Evolutionary conservation across 2,888 invertebrate genomes (phyloP).

Genomic region (Drosophila atripex): DNA sequence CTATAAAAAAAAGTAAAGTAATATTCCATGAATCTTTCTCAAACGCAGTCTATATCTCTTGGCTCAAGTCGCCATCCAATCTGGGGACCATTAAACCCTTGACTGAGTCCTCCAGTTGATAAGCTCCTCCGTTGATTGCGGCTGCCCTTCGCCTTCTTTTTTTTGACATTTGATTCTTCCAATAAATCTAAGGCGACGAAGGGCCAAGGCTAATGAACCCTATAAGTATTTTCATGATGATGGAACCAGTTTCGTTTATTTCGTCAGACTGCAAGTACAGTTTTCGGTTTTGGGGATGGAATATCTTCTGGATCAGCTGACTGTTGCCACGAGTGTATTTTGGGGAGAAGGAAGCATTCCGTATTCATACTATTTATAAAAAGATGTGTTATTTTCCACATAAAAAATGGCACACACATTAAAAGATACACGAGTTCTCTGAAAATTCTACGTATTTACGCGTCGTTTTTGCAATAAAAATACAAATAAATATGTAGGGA

Average conservation of each 20-base stretch:
- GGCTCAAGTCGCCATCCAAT: background rate
- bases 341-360: slow-evolving; percentile 6
- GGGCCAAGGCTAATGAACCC: slow-evolving; percentile 62
- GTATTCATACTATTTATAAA: slow-evolving; percentile 26
- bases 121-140: slow-evolving; percentile 23
- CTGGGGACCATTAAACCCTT: background rate
- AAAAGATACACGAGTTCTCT: slow-evolving; percentile 57
- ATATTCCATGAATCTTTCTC: background rate
- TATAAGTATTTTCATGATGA: slow-evolving; percentile 10
- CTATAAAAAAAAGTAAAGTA: slow-evolving; percentile 5
- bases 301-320: slow-evolving; percentile 36
- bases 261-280: slow-evolving; percentile 25
- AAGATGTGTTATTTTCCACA: slow-evolving; percentile 28
- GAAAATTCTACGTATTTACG: slow-evolving; percentile 50
- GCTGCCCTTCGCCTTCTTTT: slow-evolving; percentile 29
- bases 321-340: slow-evolving; percentile 38
- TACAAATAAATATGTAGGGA: slow-evolving; percentile 28
- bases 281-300: slow-evolving; percentile 7
- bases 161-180: slow-evolving; percentile 23
- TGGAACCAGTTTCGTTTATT: slow-evolving; percentile 24
- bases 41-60: background rate
- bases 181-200: slow-evolving; percentile 24
- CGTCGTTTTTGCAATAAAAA: slow-evolving; percentile 54
- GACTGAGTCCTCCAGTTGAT: slow-evolving; percentile 12
- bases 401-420: slow-evolving; percentile 12